A percentile compares a stretch with the other conserved stretches of the same genome.
These are phyloP conservation scores for Pluvialis apricaria DNA, from an alignment of 2,113 vertebrate genomes.

Conservation along the genomic window DNA sequence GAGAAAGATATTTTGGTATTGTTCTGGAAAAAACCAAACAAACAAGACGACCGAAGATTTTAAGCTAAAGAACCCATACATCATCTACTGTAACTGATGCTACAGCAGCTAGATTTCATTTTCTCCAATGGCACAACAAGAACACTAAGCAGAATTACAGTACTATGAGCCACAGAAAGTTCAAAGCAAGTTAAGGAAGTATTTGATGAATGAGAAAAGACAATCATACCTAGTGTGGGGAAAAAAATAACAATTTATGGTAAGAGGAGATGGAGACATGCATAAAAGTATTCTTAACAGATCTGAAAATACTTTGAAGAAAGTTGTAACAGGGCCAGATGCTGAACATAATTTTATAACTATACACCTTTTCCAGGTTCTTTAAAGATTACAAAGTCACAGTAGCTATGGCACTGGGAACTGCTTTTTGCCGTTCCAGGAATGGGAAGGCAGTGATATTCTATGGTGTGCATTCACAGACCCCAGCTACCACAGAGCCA, in stretches of 20 bases:
- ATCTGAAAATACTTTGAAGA: neutral
- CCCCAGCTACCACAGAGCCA: neutral
- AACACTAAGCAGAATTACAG: neutral
- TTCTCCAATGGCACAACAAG: neutral
- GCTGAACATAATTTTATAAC: neutral
- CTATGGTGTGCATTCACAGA: neutral
- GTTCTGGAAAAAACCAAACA: neutral
- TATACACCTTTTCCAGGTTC: neutral
- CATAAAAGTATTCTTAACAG: neutral
- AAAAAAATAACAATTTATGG: neutral
- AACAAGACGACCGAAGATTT: neutral
- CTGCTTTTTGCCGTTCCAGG: neutral
- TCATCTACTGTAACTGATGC: neutral
- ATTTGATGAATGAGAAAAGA: neutral
- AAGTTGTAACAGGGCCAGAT: neutral
- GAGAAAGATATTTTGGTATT: neutral
- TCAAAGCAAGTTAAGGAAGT: neutral
- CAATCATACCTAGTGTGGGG: neutral
- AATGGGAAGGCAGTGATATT: neutral
- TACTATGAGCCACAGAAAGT: neutral
- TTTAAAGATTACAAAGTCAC: neutral
- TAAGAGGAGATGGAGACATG: neutral
- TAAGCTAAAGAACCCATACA: neutral
- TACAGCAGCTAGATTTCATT: neutral
- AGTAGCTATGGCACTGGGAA: neutral